Evolutionary conservation across 2,797 vertebrate species (phyloP), one percentile per base, ranked within the genome.

Genomic region (Oreortyx pictus): DNA sequence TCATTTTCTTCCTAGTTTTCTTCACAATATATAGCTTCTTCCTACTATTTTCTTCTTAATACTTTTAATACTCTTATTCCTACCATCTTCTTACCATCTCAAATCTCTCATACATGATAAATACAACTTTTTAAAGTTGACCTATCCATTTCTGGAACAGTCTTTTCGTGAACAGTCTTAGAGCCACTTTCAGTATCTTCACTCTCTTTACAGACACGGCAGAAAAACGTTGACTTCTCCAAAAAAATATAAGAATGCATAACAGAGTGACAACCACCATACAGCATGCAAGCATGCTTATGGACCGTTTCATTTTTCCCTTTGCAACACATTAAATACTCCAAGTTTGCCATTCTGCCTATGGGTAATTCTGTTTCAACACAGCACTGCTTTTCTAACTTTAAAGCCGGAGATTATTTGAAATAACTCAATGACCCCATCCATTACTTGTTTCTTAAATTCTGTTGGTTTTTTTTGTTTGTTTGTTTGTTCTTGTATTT

Each of bases 1-100:
- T 88, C 8, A 82, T 80, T 89, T 93, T 88, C 76, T 68, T 82
- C 82, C 59, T 50, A 86, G 62, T 79, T 85, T 82, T 90, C 56
- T 60, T 85, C 16, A 0, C 52, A 89, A 86, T 56, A 72, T 41
- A 56, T 23, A 71, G 57, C 14, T 74, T 88, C 35, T 43, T 82
- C 52, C 35, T 24, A 37, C 70, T 16, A 85, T 41, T 52, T 86
- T 57, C 68, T 65, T 37, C 14, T 29, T 52, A 52, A 29, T 17
- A 29, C 6, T 37, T 13, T 29, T 52, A 52, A 29, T 31, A 29
- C 6, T 52, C 14, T 71, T 88, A 35, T 46, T 82, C 52, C 29
- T 24, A 41, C 73, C 24, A 88, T 43, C 54, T 87, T n/a, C n/a
- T 57, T n/a, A 70, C 12, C 37, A 70, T 33, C 57, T 86, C 80